These are phyloP conservation scores for Sapayoa aenigma DNA, from an alignment of 2,113 vertebrate species.

Conservation along the genomic window DNA sequence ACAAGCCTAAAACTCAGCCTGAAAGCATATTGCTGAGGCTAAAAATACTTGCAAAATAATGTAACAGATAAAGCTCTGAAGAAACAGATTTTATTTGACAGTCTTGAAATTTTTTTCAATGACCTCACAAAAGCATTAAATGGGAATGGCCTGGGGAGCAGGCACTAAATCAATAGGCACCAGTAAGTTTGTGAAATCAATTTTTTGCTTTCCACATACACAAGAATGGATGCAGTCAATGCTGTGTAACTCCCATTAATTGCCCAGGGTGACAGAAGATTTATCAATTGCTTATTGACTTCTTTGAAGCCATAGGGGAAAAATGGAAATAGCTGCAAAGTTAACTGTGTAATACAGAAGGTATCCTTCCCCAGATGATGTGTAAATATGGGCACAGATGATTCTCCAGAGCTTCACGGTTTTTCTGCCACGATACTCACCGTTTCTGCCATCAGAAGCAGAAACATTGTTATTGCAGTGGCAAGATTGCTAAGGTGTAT, in stretches of 20 bases:
- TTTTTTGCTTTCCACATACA: conserved; percentile 74
- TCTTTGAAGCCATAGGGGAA: conserved; percentile 23
- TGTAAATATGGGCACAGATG: background rate
- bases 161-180: conserved; percentile 71
- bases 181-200: conserved; percentile 75
- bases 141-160: conserved; percentile 70
- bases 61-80: conserved; percentile 64
- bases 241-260: conserved; percentile 75
- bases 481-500: background rate
- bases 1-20: conserved; percentile 19
- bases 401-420: background rate
- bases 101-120: conserved; percentile 57
- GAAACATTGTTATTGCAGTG: background rate
- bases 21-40: conserved; percentile 37
- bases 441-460: background rate
- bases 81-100: conserved; percentile 73
- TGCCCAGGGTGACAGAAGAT: conserved; percentile 71
- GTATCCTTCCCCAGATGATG: background rate
- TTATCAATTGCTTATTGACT: conserved; percentile 79
- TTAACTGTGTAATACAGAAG: conserved; percentile 31
- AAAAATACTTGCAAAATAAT: conserved; percentile 60
- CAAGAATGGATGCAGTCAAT: conserved; percentile 68
- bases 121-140: conserved; percentile 71
- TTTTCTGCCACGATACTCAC: background rate
- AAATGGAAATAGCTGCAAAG: conserved; percentile 41